A percentile compares a stretch with the other conserved stretches of the same genome.
phyloP scores from a whole-genome alignment of 2,113 vertebrate genomes.

The Mobula birostris region DNA sequence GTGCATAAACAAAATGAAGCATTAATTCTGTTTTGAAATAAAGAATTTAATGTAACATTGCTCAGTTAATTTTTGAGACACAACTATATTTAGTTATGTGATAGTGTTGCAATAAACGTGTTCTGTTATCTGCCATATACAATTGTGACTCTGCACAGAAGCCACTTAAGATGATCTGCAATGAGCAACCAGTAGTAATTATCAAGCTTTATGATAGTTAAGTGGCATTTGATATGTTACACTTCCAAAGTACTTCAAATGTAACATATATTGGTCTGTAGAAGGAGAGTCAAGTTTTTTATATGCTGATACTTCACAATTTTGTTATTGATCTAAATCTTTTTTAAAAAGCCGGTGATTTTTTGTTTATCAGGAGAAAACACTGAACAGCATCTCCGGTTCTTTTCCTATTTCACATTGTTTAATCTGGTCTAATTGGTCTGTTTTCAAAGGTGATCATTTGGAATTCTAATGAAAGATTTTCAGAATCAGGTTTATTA shows the following conservation, averaged over 20 bases:
- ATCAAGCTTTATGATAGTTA: background rate
- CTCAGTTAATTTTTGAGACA: background rate
- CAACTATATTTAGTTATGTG: background rate
- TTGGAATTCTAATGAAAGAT: background rate
- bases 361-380: background rate
- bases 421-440: background rate
- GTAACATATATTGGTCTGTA: background rate
- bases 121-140: background rate
- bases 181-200: background rate
- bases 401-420: background rate
- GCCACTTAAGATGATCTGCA: background rate
- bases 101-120: constrained; percentile 1
- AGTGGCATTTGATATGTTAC: background rate
- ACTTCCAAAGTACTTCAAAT: too few species aligned
- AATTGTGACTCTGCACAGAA: background rate
- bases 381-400: background rate
- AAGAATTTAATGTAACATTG: background rate
- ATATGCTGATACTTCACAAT: background rate
- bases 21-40: background rate
- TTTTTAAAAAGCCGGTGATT: too few species aligned
- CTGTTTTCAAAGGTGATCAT: background rate
- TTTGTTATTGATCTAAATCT: too few species aligned
- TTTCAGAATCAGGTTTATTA: too few species aligned
- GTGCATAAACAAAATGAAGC: background rate
- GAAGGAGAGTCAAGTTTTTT: background rate